Evolutionary conservation across 1,140 invertebrate species (phyloP).

Genomic region (Drosophila kikkawai): DNA sequence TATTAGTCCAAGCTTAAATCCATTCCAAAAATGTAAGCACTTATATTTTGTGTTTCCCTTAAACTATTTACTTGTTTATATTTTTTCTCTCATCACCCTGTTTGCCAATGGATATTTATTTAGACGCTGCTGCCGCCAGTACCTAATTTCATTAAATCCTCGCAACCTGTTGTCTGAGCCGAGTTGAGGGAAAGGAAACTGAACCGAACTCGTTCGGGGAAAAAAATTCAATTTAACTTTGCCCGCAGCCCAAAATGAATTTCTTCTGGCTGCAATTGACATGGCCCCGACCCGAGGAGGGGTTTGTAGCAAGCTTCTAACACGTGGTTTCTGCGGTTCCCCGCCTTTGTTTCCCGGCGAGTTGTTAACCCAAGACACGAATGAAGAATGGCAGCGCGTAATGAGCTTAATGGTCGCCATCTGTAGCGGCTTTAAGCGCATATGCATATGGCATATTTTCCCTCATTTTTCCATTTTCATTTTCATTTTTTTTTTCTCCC

Average conservation of each 20-base stretch:
- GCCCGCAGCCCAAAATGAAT: conserved; percentile 56
- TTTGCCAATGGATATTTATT: conserved; percentile 17
- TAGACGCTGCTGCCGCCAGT: conserved; percentile 17
- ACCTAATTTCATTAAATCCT: conserved; percentile 74
- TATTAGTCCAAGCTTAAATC: neutral
- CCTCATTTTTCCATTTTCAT: conserved; percentile 25
- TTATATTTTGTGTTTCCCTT: neutral
- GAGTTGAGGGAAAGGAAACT: conserved; percentile 21
- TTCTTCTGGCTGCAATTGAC: conserved; percentile 63
- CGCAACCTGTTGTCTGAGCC: conserved; percentile 67
- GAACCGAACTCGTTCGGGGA: conserved; percentile 44
- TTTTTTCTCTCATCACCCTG: conserved; percentile 13
- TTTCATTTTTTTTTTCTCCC: neutral
- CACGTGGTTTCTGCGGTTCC: conserved; percentile 45
- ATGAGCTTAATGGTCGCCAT: conserved; percentile 46
- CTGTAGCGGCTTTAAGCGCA: conserved; percentile 35
- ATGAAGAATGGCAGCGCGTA: conserved; percentile 57
- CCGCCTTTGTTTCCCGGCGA: conserved; percentile 18
- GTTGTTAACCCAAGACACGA: conserved; percentile 38
- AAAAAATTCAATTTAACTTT: conserved; percentile 75
- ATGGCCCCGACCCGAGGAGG: conserved; percentile 4
- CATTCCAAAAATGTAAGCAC: neutral
- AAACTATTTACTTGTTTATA: neutral
- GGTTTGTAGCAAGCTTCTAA: conserved; percentile 16
- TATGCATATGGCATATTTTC: conserved; percentile 25